These are phyloP conservation scores for Coleophora flavipennella DNA, from an alignment of 2,888 invertebrate genomes.

Conservation along the genomic window DNA sequence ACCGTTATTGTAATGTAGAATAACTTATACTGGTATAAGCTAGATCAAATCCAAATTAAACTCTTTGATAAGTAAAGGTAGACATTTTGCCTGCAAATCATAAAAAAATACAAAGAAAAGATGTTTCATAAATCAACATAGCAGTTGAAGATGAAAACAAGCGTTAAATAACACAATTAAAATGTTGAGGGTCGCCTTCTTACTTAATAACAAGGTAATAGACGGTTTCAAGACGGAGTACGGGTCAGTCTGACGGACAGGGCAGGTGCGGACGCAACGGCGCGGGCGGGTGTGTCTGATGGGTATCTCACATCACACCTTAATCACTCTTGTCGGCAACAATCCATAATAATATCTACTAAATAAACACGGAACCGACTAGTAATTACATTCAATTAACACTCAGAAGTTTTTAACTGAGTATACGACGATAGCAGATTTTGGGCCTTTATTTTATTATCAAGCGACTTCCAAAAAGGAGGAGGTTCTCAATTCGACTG, in stretches of 20 bases:
- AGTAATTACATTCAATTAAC: constrained; percentile 40
- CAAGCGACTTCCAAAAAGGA: too few species aligned
- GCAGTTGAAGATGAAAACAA: constrained; percentile 34
- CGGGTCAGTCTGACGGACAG: constrained; percentile 12
- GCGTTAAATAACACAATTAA: constrained; percentile 59
- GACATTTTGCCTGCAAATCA: too few species aligned
- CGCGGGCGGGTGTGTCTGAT: constrained; percentile 24
- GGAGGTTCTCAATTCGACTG: too few species aligned
- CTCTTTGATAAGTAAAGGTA: not conserved
- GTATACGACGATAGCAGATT: too few species aligned
- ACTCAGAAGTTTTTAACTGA: constrained; percentile 10
- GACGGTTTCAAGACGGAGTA: constrained; percentile 35
- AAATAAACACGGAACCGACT: constrained; percentile 45
- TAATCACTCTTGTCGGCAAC: constrained; percentile 50
- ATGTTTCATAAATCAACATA: constrained; percentile 28
- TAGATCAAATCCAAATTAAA: not conserved
- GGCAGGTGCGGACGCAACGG: constrained; percentile 42
- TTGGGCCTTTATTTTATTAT: too few species aligned
- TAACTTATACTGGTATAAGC: too few species aligned
- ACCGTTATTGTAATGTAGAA: too few species aligned
- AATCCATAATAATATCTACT: constrained; percentile 49
- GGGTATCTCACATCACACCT: constrained; percentile 36
- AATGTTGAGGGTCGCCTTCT: constrained; percentile 41
- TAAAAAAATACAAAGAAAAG: too few species aligned
- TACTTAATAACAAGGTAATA: constrained; percentile 54